Base-by-base conservation (phyloP, 2,797 vertebrate genomes). In the Synaphobranchus kaupii region DNA sequence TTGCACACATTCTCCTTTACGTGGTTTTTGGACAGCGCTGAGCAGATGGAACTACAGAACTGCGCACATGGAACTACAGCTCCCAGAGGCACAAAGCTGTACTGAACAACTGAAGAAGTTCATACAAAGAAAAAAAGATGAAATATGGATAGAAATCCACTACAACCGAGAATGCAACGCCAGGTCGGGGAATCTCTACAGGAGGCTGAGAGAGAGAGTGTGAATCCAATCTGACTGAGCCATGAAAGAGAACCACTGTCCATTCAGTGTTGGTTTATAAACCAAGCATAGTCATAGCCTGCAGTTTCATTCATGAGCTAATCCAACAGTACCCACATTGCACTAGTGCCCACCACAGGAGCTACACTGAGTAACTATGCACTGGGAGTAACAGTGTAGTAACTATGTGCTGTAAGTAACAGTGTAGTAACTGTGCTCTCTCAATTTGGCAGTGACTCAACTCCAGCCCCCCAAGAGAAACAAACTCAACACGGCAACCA, bases 401-500 rank as follows among this genome's bases (percentile, higher is more conserved):
- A 56, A 15, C 54, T 56, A 56, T 56, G 54, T 20, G 66, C n/a
- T 13, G n/a, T 71, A 31, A 22, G n/a, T 71, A 31, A 22, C 66
- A 71, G 8, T 71, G n/a, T 15, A 31, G 66, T 34, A 31, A 71
- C 12, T 6, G 13, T 5, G 34, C 44, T 17, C 22, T 9, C 17
- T 34, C 78, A 48, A 17, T 83, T 60, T 63, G 60, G 50, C 25
- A 56, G 54, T 66, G 28, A 86, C 28, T 50, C n/a, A 58, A 52
- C 87, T 80, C 50, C 28, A 28, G 52, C 39, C 68, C 0, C 82
- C 78, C 22, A 60, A 34, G 58, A 80, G 39, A 85, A 84, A 22
- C 80, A 88, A 83, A 68, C 13, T 39, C 34, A 83, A 44, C 71
- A 86, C 31, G 47, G 84, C 54, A 87, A 54, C 28, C 83, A n/a